Evolutionary conservation across 2,113 vertebrate genomes (phyloP), one percentile per base, ranked within the genome.

Genomic region (Porphyrio hochstetteri): DNA sequence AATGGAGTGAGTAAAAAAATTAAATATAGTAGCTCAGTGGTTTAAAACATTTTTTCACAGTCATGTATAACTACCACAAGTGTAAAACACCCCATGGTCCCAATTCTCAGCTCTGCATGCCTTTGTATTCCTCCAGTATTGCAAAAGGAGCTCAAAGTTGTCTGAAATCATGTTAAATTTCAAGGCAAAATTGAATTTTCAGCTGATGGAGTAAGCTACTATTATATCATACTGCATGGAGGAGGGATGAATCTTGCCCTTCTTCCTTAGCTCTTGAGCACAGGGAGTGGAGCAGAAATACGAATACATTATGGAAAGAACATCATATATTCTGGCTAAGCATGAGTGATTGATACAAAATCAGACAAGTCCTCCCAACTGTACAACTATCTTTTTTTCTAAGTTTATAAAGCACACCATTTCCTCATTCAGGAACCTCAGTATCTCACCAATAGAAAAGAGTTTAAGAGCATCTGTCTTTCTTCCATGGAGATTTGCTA

Each of bases 21-120:
- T 88, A 82, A 93, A 86, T 83, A 68, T 52, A 83, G 67, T 76
- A 76, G 64, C 67, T 92, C 56, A 46, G 38, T 56, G 74, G 36
- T 81, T 96, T 92, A 60, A 86, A 93, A 78, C 27, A 63, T 63
- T 70, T 90, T 95, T 93, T 91, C 71, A 70, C 75, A 53, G n/a
- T 63, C 44, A 5, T 36, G 50, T 70, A 13, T 17, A 65, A 40
- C 31, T 29, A 64, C 63, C 40, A 20, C 40, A 93, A 50, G 55
- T 90, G 50, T 87, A 75, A 92, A 91, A 87, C 42, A 69, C 31
- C 17, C 63, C 0, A 1, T 35, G 27, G 75, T 61, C 68, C 85
- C 56, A 50, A 55, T 83, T 90, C 56, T 70, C 77, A 82, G 38
- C 44, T 82, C 67, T 79, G 27, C 21, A 48, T 57, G 40, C 64